Percentiles rank a stretch among this genome's conserved stretches.
Conservation (phyloP, 2,888 invertebrate genomes). For the Heptascelio sp. region DNA sequence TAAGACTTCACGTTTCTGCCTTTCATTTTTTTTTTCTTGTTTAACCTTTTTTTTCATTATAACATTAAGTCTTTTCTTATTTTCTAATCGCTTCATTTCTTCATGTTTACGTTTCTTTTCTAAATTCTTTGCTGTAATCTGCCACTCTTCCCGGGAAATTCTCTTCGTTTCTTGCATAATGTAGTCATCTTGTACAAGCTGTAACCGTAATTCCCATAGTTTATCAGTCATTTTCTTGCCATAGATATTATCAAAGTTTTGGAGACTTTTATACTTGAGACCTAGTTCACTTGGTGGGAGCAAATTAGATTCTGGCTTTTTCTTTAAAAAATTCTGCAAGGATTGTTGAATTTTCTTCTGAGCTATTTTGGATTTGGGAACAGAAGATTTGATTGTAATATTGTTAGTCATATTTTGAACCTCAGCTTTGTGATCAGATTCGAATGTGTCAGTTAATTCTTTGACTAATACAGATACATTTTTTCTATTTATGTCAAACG, state of each 20-base stretch:
- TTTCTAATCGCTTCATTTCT: too few relatives aligned
- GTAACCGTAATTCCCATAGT: not conserved
- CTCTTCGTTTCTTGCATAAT: slow-evolving; percentile 40
- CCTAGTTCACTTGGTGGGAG: slow-evolving; percentile 33
- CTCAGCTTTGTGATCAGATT: too few relatives aligned
- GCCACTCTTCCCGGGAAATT: not conserved
- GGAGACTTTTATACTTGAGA: slow-evolving; percentile 25
- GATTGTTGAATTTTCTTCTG: too few relatives aligned
- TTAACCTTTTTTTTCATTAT: too few relatives aligned
- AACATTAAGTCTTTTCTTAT: too few relatives aligned
- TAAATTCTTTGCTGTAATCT: not conserved
- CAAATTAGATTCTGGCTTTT: not conserved
- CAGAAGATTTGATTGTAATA: too few relatives aligned
- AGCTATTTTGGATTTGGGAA: too few relatives aligned
- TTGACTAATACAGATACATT: too few relatives aligned
- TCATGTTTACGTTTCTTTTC: not conserved
- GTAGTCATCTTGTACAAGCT: slow-evolving; percentile 33
- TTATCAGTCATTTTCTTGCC: slow-evolving; percentile 1
- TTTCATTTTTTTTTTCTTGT: slow-evolving; percentile 10
- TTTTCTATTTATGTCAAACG: too few relatives aligned
- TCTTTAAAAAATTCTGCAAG: too few relatives aligned
- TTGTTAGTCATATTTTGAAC: too few relatives aligned
- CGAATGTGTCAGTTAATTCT: too few relatives aligned
- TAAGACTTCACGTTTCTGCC: slow-evolving; percentile 2
- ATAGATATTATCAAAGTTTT: slow-evolving; percentile 29